These are phyloP conservation scores for Artibeus jamaicensis DNA, from an alignment of 2,797 vertebrate species.

Conservation along the genomic window DNA sequence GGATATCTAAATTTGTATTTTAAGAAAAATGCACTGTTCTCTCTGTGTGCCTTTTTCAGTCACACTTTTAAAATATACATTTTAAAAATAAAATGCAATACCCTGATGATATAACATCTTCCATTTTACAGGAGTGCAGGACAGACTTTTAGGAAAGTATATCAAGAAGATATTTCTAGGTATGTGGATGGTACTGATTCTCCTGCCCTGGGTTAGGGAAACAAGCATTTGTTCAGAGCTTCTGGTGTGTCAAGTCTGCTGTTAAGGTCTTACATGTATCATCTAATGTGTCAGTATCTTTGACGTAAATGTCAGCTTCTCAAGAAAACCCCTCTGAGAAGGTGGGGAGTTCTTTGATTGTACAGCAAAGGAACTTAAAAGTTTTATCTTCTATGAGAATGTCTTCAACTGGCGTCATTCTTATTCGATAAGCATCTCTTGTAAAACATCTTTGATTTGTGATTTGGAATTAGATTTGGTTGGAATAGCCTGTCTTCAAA, in stretches of 20 bases:
- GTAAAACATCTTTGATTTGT: conserved; percentile 56
- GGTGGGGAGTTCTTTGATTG: not conserved
- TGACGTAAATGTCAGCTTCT: not conserved
- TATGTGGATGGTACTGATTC: not conserved
- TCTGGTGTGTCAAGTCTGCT: not conserved
- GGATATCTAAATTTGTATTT: conserved; percentile 1
- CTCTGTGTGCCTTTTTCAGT: not conserved
- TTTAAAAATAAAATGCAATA: not conserved
- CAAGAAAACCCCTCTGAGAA: not conserved
- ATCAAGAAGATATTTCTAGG: not conserved
- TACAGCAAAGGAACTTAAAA: not conserved
- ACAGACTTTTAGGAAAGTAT: conserved; percentile 43
- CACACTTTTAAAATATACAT: not conserved
- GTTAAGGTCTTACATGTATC: not conserved
- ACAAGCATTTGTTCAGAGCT: not conserved
- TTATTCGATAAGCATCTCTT: conserved; percentile 33
- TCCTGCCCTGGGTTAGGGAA: not conserved
- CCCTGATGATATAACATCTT: not conserved
- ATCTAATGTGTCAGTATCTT: not conserved
- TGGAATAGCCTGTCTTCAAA: conserved; percentile 31
- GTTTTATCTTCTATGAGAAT: not conserved
- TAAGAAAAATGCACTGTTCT: conserved; percentile 20
- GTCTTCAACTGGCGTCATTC: not conserved
- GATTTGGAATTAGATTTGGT: conserved; percentile 50
- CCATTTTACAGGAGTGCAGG: not conserved